Conservation (phyloP, 1,140 invertebrate genomes). For the Chironomus striatipennis region DNA sequence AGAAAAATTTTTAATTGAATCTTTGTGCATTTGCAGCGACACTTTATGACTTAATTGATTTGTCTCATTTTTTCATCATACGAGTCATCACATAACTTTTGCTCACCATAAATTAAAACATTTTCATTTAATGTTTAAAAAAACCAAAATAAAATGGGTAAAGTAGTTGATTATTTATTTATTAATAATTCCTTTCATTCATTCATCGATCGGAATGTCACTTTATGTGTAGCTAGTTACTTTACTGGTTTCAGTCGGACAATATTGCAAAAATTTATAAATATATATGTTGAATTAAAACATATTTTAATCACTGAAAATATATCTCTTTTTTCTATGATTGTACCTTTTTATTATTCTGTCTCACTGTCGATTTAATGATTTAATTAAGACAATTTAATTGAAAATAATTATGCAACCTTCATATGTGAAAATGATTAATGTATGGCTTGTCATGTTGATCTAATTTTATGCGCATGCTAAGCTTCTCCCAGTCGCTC, state of each 20-base stretch:
- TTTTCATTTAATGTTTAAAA: background rate
- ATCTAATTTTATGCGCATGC: constrained; percentile 12
- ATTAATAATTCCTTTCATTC: background rate
- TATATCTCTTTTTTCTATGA: no score
- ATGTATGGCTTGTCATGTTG: constrained; percentile 2
- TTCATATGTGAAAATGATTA: constrained; percentile 14
- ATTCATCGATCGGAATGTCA: constrained; percentile 4
- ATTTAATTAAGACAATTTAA: constrained; percentile 24
- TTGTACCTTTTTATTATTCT: background rate
- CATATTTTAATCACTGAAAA: background rate
- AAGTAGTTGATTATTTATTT: background rate
- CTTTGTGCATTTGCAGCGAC: constrained; percentile 12
- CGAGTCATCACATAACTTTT: background rate
- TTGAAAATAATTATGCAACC: constrained; percentile 22
- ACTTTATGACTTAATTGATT: constrained; percentile 23
- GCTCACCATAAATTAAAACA: constrained; percentile 20
- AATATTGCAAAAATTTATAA: background rate
- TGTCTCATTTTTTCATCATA: background rate
- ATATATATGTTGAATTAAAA: background rate
- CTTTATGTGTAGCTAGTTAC: background rate
- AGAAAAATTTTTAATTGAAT: constrained; percentile 15
- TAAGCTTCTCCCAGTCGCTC: background rate
- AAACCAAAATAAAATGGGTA: background rate
- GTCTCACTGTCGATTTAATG: background rate
- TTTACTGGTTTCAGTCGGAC: background rate